These are phyloP conservation scores for Eurytoma adleriae DNA, from an alignment of 2,888 invertebrate genomes.

Conservation along the genomic window DNA sequence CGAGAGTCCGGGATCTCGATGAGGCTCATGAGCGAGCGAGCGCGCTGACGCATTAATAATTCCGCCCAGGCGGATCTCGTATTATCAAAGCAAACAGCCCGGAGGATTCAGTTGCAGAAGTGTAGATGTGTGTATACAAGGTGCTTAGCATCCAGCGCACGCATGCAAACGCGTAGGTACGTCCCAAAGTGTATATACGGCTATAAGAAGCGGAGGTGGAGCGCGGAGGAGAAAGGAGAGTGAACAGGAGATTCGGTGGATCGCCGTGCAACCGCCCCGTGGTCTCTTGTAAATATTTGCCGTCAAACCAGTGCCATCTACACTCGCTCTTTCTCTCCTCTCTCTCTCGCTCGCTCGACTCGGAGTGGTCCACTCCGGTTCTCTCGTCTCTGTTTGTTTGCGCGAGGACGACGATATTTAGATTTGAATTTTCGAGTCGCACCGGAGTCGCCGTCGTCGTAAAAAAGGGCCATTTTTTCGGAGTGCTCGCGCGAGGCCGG, in stretches of 20 bases:
- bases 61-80: slow-evolving; percentile 59
- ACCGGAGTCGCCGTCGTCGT: background rate
- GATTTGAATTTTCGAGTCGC: slow-evolving; percentile 64
- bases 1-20: background rate
- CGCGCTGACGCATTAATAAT: slow-evolving; percentile 58
- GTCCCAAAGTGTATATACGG: slow-evolving; percentile 15
- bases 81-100: slow-evolving; percentile 67
- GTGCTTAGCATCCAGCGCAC: background rate
- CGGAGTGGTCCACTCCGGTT: slow-evolving; percentile 1
- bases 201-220: slow-evolving; percentile 20
- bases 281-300: slow-evolving; percentile 71
- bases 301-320: slow-evolving; percentile 62
- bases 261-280: slow-evolving; percentile 44
- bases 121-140: background rate
- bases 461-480: slow-evolving; percentile 27
- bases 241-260: slow-evolving; percentile 13
- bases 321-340: slow-evolving; percentile 50
- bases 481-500: background rate
- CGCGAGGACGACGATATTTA: slow-evolving; percentile 64
- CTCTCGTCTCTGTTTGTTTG: slow-evolving; percentile 48
- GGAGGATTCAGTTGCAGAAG: slow-evolving; percentile 59
- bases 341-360: slow-evolving; percentile 18
- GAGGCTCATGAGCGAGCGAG: slow-evolving; percentile 39
- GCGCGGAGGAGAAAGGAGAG: slow-evolving; percentile 21
- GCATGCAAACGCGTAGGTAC: slow-evolving; percentile 17